phyloP scores from a whole-genome alignment of 2,113 vertebrate genomes.

The Prinia subflava region DNA sequence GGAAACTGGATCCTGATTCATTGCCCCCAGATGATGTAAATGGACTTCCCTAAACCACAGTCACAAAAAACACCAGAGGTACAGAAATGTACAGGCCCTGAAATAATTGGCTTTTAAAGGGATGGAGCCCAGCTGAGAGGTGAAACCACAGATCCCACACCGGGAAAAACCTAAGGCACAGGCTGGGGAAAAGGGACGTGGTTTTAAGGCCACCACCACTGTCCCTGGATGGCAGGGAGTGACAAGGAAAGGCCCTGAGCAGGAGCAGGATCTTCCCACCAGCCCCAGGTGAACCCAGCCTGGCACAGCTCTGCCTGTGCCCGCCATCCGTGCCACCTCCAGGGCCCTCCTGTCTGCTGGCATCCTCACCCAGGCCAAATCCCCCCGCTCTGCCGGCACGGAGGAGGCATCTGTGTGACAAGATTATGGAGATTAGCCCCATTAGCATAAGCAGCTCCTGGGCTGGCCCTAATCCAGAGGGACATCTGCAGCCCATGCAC shows the following conservation, averaged over 20 bases:
- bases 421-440: conserved; percentile 25
- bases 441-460: conserved; percentile 19
- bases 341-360: background rate
- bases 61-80: background rate
- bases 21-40: background rate
- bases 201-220: rapidly evolving
- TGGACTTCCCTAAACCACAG: background rate
- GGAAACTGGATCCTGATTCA: background rate
- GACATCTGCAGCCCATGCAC: background rate
- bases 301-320: background rate
- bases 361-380: background rate
- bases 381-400: background rate
- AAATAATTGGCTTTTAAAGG: background rate
- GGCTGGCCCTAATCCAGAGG: conserved; percentile 44
- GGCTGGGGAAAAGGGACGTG: background rate
- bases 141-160: background rate
- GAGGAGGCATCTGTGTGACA: background rate
- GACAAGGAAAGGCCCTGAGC: rapidly evolving
- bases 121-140: background rate
- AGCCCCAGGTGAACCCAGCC: background rate
- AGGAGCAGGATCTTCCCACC: background rate
- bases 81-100: background rate
- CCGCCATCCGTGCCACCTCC: background rate
- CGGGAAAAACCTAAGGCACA: background rate
- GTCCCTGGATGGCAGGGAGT: rapidly evolving